These are phyloP conservation scores for Ophion slaviceki DNA, from an alignment of 2,888 invertebrate species.

Conservation along the genomic window DNA sequence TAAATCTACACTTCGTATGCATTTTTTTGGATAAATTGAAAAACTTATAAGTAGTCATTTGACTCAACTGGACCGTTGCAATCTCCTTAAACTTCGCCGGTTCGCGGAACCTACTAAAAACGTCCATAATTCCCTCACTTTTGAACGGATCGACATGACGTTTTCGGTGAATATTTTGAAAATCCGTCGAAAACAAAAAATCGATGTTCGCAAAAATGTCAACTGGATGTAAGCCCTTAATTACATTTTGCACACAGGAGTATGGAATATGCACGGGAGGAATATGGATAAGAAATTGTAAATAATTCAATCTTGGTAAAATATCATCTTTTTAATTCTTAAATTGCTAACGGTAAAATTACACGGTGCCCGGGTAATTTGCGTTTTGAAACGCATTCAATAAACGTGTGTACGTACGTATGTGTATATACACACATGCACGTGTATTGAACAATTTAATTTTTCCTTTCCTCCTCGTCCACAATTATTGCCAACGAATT, in stretches of 20 bases:
- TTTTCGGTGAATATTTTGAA: too few relatives aligned
- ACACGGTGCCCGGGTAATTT: conserved; percentile 43
- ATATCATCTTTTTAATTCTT: conserved; percentile 46
- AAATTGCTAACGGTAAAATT: conserved; percentile 42
- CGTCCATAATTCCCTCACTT: too few relatives aligned
- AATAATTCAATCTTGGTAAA: conserved; percentile 30
- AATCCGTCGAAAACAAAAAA: background rate
- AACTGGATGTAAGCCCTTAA: background rate
- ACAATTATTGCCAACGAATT: conserved; percentile 46
- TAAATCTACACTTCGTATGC: too few relatives aligned
- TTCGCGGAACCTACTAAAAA: too few relatives aligned
- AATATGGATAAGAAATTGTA: background rate
- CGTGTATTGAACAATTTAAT: conserved; percentile 13
- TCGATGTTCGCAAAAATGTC: background rate
- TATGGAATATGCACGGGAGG: background rate
- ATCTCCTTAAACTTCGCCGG: too few relatives aligned
- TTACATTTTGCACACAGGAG: background rate
- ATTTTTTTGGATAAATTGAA: too few relatives aligned
- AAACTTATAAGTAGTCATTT: too few relatives aligned
- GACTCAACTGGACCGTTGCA: too few relatives aligned
- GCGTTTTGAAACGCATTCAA: conserved; percentile 21
- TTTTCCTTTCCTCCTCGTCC: conserved; percentile 11
- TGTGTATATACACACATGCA: conserved; percentile 35
- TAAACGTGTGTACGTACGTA: conserved; percentile 37
- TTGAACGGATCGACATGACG: too few relatives aligned